Base-by-base conservation (phyloP, 2,888 invertebrate species). In the Rhagonycha fulva region DNA sequence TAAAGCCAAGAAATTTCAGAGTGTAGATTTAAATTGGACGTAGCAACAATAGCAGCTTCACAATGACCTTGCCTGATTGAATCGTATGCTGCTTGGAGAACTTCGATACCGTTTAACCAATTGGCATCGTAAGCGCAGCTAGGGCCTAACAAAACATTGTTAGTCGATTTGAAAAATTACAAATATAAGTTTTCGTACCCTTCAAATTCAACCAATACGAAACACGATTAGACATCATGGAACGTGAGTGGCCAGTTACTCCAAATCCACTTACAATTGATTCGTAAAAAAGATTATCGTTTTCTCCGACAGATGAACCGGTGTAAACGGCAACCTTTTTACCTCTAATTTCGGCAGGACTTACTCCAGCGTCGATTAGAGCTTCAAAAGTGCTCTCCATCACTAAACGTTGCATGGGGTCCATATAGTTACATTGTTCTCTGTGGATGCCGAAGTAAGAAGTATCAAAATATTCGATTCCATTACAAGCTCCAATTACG, bases 161-260 rank as follows among this genome's bases (percentile, higher is more conserved):
- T 26, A 24, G 12, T 72, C 26, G 7, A 7, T 63, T 71, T 12
- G 11, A 11, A n/a, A 62, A 62, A 71, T 14, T 62, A 19, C 14
- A 19, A n/a, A 10, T 60, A 4, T 26, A 19, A 26, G n/a, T 19
- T 26, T 47, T 11, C 10, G 26, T 80, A 26, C 98, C 97, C 83
- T 94, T 94, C 24, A 96, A 90, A 69, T 98, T 97, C 78, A 98
- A 91, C 90, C 94, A 94, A 87, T 96, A 98, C 0, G 98, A 97
- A 81, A 98, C 92, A 72, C 98, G 92, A 88, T 98, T 98, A 14
- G 98, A 95, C 88, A 98, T 92, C 98, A 98, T 98, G n/a, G 97
- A 96, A 78, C 97, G 92, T 81, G 96, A 95, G 87, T 93, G 93
- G 1, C 93, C 94, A 71, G 92, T 91, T 83, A 94, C 89, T 70